Conservation (phyloP, 2,113 vertebrate species). For the Alexandromys fortis region DNA sequence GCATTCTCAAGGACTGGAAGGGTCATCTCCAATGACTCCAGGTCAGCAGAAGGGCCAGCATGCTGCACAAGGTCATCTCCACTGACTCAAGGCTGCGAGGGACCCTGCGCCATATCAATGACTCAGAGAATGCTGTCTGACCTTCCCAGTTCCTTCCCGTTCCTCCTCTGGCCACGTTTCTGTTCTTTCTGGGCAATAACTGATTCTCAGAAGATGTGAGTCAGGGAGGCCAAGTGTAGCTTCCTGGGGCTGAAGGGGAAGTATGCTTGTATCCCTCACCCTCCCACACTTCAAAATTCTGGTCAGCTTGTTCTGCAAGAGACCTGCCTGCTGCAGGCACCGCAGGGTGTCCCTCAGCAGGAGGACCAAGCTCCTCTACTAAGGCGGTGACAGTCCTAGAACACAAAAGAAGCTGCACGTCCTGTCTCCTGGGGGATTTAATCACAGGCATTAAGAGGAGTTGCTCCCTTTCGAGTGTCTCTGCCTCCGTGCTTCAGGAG, state of each 20-base stretch:
- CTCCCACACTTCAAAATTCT: not conserved
- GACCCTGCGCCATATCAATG: no score
- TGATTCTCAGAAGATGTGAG: not conserved
- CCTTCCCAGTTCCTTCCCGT: not conserved
- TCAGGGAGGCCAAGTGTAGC: not conserved
- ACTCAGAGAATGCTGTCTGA: not conserved
- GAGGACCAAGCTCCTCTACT: not conserved
- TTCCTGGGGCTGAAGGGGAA: not conserved
- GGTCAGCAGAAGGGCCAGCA: not conserved
- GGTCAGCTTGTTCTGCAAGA: slow-evolving; percentile 15
- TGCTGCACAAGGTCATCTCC: not conserved
- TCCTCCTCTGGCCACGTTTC: not conserved
- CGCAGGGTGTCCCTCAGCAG: not conserved
- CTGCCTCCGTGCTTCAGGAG: slow-evolving; percentile 49
- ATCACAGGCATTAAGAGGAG: slow-evolving; percentile 39
- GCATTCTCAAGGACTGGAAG: not conserved
- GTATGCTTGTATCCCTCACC: not conserved
- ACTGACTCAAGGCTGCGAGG: not conserved
- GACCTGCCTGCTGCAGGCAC: not conserved
- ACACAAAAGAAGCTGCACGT: slow-evolving; percentile 32
- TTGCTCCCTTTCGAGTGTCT: not conserved
- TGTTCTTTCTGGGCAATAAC: not conserved
- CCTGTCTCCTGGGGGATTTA: slow-evolving; percentile 34
- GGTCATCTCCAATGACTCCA: not conserved
- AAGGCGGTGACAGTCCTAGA: not conserved